phyloP scores from a whole-genome alignment of 2,797 vertebrate genomes.

The Enteromius unitaeniatus region DNA sequence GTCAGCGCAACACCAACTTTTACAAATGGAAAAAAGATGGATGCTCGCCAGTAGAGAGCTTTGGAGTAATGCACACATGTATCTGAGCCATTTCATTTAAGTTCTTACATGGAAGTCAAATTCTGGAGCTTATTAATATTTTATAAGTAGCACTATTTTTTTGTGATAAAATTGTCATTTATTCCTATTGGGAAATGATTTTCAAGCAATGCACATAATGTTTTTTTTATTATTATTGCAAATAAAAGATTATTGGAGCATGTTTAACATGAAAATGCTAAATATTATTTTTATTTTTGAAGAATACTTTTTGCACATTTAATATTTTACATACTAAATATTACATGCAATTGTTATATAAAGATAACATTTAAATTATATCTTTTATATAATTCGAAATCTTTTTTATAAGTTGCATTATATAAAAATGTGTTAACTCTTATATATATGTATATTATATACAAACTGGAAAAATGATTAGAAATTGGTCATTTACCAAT shows the following conservation, averaged over 20 bases:
- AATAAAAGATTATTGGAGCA: not conserved
- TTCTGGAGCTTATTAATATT: not conserved
- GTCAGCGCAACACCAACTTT: slow-evolving; percentile 62
- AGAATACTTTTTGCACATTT: not conserved
- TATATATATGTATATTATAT: not conserved
- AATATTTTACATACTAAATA: not conserved
- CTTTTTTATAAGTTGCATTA: not conserved
- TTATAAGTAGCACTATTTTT: not conserved
- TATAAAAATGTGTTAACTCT: not conserved
- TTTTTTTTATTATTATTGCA: not conserved
- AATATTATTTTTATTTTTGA: not conserved
- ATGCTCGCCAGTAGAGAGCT: slow-evolving; percentile 50
- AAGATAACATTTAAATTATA: not conserved
- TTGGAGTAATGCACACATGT: not conserved
- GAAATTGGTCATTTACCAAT: too few relatives aligned
- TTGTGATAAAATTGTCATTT: not conserved
- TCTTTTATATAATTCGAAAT: too few relatives aligned
- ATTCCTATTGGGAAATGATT: not conserved
- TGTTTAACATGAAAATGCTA: not conserved
- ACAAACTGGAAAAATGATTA: not conserved
- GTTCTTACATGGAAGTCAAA: not conserved
- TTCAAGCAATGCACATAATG: not conserved
- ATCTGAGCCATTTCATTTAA: not conserved
- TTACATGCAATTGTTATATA: not conserved
- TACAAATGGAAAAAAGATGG: slow-evolving; percentile 64